Evolutionary conservation across 2,888 invertebrate genomes (phyloP).

Genomic region (Euphydryas editha): DNA sequence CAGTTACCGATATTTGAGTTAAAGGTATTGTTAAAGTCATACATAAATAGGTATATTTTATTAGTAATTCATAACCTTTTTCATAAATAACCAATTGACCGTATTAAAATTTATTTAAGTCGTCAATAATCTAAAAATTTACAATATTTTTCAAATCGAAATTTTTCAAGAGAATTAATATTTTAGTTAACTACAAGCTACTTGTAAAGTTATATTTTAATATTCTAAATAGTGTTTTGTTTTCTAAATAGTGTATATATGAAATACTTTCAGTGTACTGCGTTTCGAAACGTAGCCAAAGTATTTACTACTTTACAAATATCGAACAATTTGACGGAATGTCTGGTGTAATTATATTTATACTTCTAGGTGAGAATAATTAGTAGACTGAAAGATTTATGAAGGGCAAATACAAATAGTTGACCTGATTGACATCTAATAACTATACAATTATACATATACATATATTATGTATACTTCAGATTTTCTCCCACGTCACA

Average conservation of each 20-base stretch:
- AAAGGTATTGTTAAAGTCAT: too few species aligned
- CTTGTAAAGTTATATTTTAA: not conserved
- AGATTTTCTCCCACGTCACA: too few species aligned
- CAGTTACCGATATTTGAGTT: too few species aligned
- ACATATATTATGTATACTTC: not conserved
- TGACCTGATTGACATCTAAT: too few species aligned
- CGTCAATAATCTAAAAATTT: too few species aligned
- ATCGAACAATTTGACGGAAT: conserved; percentile 7
- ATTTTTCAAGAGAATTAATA: too few species aligned
- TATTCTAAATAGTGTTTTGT: not conserved
- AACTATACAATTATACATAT: not conserved
- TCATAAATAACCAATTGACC: too few species aligned
- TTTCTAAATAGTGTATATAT: not conserved
- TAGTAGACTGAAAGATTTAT: not conserved
- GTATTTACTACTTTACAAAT: conserved; percentile 2
- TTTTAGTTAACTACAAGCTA: not conserved
- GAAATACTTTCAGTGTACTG: not conserved
- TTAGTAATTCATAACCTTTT: too few species aligned
- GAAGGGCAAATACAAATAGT: not conserved
- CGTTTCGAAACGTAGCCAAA: conserved; percentile 11
- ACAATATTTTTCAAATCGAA: too few species aligned
- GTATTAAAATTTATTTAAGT: too few species aligned
- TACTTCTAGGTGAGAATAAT: conserved; percentile 1
- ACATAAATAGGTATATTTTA: too few species aligned
- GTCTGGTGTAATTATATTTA: not conserved